These are phyloP conservation scores for Amaurobius ferox DNA, from an alignment of 2,888 invertebrate genomes.

Conservation along the genomic window DNA sequence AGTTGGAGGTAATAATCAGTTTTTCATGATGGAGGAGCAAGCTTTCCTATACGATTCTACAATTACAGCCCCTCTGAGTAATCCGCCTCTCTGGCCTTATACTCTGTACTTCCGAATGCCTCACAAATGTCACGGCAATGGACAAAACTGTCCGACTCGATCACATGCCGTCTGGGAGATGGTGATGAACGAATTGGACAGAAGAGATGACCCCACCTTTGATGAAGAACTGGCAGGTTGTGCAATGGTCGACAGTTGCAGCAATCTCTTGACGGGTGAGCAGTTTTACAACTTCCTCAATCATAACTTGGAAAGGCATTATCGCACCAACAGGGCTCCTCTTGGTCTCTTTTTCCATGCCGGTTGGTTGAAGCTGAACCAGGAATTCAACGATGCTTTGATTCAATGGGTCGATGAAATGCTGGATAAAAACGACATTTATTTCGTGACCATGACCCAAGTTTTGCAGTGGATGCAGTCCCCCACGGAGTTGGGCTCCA, in stretches of 20 bases:
- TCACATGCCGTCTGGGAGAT: slow-evolving; percentile 97
- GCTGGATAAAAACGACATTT: slow-evolving; percentile 91
- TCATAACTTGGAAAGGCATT: slow-evolving; percentile 96
- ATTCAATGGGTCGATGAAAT: slow-evolving; percentile 96
- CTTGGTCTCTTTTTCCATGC: slow-evolving; percentile 91
- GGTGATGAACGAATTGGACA: slow-evolving; percentile 96
- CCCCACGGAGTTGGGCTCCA: slow-evolving; percentile 89
- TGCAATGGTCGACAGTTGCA: slow-evolving; percentile 95
- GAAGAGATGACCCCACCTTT: slow-evolving; percentile 94
- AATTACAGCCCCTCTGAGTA: slow-evolving; percentile 90
- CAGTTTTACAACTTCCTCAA: slow-evolving; percentile 89
- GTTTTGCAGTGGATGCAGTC: slow-evolving; percentile 98
- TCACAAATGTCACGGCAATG: slow-evolving; percentile 85
- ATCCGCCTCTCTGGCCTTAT: slow-evolving; percentile 97
- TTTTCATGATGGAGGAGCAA: slow-evolving; percentile 97
- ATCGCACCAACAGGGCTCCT: slow-evolving; percentile 94
- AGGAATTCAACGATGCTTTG: slow-evolving; percentile 92
- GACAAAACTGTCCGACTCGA: slow-evolving; percentile 88
- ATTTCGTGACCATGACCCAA: slow-evolving; percentile 92
- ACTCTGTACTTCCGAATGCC: slow-evolving; percentile 97
- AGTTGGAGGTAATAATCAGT: slow-evolving; percentile 95
- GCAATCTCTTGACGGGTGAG: slow-evolving; percentile 92
- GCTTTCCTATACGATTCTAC: slow-evolving; percentile 96
- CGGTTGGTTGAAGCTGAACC: slow-evolving; percentile 93
- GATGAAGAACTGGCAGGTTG: slow-evolving; percentile 94